Base-by-base conservation (phyloP, 2,888 invertebrate genomes). In the Pheosia tremula region DNA sequence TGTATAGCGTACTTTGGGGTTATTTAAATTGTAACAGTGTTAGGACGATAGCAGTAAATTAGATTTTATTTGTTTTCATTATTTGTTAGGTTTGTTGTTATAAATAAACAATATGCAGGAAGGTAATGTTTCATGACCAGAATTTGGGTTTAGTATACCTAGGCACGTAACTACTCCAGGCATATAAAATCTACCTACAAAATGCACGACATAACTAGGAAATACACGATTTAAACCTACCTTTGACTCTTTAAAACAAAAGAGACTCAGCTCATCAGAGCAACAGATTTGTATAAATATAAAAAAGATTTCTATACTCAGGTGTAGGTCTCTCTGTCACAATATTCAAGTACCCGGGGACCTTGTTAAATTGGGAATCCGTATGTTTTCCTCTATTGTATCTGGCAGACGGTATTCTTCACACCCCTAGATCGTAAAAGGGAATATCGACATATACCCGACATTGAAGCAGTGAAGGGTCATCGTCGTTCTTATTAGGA, bases 401-500 rank as follows among this genome's bases (percentile, higher is more conserved):
- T 83, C 71, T 78, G 71, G 74, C 71, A 82, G 77, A 82, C 75
- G 71, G 71, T 77, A 80, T 80, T 81, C 81, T 85, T 86, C 79
- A 81, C 82, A 81, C 81, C 79, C 79, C 73, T 66, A 61, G 59
- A 68, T 87, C 83, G 80, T 87, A 87, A 86, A 85, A 86, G 74
- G 69, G 79, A 83, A 85, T 76, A 78, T 74, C 69, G 71, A 74
- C 76, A 79, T 80, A 72, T 69, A 69, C 67, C 67, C 66, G 72
- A 75, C 74, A 69, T 61, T 39, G 49, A 36, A 53, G 61, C 60
- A 73, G 76, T 80, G 72, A 77, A 82, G 82, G 82, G 78, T 81
- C 82, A 80, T 82, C 75, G 78, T 69, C 67, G 71, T 72, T 74
- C 79, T 81, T 81, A 79, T 81, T 82, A 81, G 74, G 72, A 75